Base-by-base conservation (phyloP, 1,140 invertebrate genomes). In the Temnothorax nylanderi region DNA sequence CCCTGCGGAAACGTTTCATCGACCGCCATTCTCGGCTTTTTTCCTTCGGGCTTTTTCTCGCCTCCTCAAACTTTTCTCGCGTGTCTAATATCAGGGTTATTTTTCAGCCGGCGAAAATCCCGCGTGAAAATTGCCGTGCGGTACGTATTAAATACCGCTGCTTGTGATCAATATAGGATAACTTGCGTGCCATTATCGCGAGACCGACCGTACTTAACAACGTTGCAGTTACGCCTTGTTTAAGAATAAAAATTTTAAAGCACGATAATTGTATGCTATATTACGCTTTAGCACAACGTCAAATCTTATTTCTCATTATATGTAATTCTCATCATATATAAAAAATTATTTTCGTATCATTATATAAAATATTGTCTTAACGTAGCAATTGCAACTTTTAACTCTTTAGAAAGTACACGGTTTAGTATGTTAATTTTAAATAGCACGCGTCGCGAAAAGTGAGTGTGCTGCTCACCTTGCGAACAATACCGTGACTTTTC, bases 1-100 rank as follows among this genome's bases (percentile, higher is more conserved):
- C 91, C 91, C 91, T 81, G 91, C 87, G 93, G 92, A 94, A 94
- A 93, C 93, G 92, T 94, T 94, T 94, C 94, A 94, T 94, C 94
- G 93, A 94, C 93, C 85, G 64, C 76, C 87, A 71, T 77, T 82
- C 81, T 80, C 41, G 47, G 72, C 41, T 51, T 54, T 58, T 87
- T 60, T 60, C 44, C 49, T 69, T 71, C 87, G 37, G 62, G 87
- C 76, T 87, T 87, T 85, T 82, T 80, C 82, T 84, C 80, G 54
- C 56, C 76, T 82, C 87, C 84, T 82, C 87, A 69, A 89, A 89
- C 72, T 89, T 89, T 90, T 71, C 80, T 90, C 86, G 86, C 86
- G 86, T 81, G 60, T 89, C 85, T 87, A 90, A 89, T 90, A 87
- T 90, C 64, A 75, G 88, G 81, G 71, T 67, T 78, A 54, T 62